Base-by-base conservation (phyloP, 2,888 invertebrate species). In the Cataglyphis albicans region DNA sequence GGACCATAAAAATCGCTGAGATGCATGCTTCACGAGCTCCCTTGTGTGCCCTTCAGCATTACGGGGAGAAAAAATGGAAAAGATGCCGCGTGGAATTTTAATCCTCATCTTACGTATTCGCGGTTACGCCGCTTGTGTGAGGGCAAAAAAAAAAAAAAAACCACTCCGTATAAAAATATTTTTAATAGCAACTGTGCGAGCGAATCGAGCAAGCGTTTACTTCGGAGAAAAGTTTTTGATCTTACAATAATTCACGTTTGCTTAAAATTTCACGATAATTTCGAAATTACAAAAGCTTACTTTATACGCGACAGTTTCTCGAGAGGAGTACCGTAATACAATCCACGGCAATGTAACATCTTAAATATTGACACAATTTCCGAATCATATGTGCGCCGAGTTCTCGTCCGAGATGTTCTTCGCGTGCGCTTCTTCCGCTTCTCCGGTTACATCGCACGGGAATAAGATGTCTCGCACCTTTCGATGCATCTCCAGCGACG, bases 61-160 rank as follows among this genome's bases (percentile, higher is more conserved):
- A 48, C 48, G 55, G 63, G 18, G 25, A 55, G 81, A 90, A 91
- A 90, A 91, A 90, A 92, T 90, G 92, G 90, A 91, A 80, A 86
- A 89, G 84, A 89, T 88, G 91, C 86, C 87, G 84, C 73, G 82
- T 86, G 87, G 93, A 93, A 93, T 93, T 91, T 91, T 93, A 93
- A 93, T 93, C 90, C 90, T 76, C 7, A 65, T 73, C 87, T 86
- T 78, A 80, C 85, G 75, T 84, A 85, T 84, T 74, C 72, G 81
- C 76, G 81, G 65, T 84, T 81, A 82, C 73, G 61, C 21, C 21
- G 21, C 15, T 18, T 61, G 12, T n/a, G 64, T 32, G 29, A 32
- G 21, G 44, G 35, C 32, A 10, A 3, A 41, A 41, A 35, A 21
- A n/a, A 38, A 52, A 73, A 44, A 55, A 32, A 35, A 57, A n/a